phyloP scores from a whole-genome alignment of 2,888 invertebrate species.

The Meiosimyza platycephala region DNA sequence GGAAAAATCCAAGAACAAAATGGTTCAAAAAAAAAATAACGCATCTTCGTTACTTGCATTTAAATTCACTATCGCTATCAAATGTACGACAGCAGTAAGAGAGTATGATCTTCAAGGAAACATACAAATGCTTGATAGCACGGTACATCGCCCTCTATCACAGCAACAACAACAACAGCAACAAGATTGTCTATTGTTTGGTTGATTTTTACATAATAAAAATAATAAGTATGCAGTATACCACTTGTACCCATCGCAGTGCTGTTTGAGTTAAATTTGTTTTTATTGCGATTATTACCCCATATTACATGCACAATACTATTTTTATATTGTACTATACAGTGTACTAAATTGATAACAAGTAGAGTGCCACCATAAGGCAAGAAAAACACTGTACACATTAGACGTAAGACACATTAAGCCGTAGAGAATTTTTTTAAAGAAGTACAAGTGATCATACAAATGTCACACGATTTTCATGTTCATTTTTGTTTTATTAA shows the following conservation, averaged over 20 bases:
- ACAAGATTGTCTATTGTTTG: constrained; percentile 27
- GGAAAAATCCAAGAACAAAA: too few relatives aligned
- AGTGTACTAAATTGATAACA: constrained; percentile 29
- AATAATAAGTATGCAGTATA: constrained; percentile 22
- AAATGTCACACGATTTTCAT: too few relatives aligned
- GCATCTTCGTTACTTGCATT: too few relatives aligned
- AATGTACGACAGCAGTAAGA: too few relatives aligned
- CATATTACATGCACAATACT: background rate
- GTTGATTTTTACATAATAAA: constrained; percentile 29
- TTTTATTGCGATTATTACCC: constrained; percentile 13
- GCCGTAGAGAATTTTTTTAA: too few relatives aligned
- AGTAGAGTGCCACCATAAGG: background rate
- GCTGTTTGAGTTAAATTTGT: constrained; percentile 8
- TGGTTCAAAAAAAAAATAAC: too few relatives aligned
- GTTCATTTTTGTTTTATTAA: too few relatives aligned
- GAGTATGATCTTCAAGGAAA: constrained; percentile 27
- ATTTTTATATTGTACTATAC: constrained; percentile 1
- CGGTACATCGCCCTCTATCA: constrained; percentile 46
- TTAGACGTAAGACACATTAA: too few relatives aligned
- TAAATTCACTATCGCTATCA: too few relatives aligned
- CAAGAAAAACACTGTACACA: too few relatives aligned
- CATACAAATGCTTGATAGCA: constrained; percentile 27
- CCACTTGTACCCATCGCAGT: background rate
- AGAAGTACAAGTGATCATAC: too few relatives aligned
- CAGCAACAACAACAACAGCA: constrained; percentile 25